These are phyloP conservation scores for Tetramorium bicarinatum DNA, from an alignment of 2,888 invertebrate species.

Conservation along the genomic window DNA sequence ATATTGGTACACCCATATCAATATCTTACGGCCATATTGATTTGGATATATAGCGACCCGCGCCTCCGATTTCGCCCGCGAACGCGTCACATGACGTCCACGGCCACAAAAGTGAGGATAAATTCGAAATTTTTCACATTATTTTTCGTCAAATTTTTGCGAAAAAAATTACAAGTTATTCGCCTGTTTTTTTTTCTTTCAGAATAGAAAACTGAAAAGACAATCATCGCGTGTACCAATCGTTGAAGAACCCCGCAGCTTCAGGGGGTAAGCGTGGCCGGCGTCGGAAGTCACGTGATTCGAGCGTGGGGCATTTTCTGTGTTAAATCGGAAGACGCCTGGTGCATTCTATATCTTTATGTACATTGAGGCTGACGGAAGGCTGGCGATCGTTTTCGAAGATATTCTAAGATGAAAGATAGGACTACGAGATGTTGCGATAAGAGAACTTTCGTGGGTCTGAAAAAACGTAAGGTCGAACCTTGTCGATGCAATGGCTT, in stretches of 20 bases:
- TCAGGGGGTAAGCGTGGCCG: not conserved
- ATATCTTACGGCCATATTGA: conserved; percentile 85
- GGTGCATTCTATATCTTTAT: conserved; percentile 79
- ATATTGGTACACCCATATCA: conserved; percentile 85
- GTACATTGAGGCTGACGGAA: conserved; percentile 22
- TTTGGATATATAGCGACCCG: conserved; percentile 84
- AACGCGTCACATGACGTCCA: conserved; percentile 20
- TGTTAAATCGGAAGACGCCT: conserved; percentile 82
- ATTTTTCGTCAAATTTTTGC: not conserved
- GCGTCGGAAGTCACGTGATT: conserved; percentile 27
- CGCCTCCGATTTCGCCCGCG: conserved; percentile 78
- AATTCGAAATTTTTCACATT: conserved; percentile 6
- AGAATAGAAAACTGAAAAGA: not conserved
- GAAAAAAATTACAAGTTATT: not conserved
- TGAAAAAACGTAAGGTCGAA: not conserved
- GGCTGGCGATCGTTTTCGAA: conserved; percentile 11
- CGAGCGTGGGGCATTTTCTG: not conserved
- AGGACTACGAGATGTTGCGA: not conserved
- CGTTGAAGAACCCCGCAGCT: not conserved
- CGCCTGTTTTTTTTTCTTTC: not conserved
- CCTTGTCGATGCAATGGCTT: not conserved
- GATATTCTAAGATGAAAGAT: not conserved
- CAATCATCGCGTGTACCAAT: not conserved
- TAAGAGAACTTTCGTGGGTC: not conserved
- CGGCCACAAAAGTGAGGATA: not conserved